Evolutionary conservation across 2,113 vertebrate genomes (phyloP).

Genomic region (Leucopsar rothschildi): DNA sequence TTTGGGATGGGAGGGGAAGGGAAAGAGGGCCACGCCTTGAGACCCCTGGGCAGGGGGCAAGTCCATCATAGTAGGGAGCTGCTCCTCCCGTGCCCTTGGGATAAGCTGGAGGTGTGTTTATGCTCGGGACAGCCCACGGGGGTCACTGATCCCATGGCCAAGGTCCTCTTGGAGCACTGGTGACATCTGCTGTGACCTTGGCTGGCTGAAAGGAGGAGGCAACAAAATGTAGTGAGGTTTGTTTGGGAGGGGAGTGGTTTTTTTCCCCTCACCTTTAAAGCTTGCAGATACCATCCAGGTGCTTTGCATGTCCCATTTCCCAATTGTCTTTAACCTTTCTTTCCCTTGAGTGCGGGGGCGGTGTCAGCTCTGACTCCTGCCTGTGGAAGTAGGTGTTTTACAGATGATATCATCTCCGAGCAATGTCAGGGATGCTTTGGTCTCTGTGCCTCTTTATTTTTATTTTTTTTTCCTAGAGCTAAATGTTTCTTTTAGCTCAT

Average conservation of each 20-base stretch:
- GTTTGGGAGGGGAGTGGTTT: neutral
- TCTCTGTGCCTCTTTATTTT: neutral
- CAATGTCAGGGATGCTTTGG: constrained; percentile 13
- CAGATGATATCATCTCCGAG: neutral
- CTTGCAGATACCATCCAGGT: neutral
- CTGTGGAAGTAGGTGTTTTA: neutral
- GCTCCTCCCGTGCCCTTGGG: neutral
- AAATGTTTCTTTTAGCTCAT: constrained; percentile 13
- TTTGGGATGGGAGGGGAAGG: neutral
- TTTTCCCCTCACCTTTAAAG: neutral
- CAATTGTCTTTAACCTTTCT: neutral
- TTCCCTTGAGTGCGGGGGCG: neutral
- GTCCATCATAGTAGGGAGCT: rapidly evolving
- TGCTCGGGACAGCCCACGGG: rapidly evolving
- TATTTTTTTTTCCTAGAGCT: neutral
- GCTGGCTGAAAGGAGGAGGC: neutral
- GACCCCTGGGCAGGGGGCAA: neutral
- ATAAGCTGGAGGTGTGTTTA: neutral
- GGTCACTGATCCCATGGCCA: neutral
- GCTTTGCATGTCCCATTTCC: neutral
- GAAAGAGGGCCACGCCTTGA: neutral
- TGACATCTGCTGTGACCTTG: neutral
- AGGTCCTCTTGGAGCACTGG: rapidly evolving
- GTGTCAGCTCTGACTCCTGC: neutral
- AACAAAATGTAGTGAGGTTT: neutral